Percentiles rank a stretch among this genome's conserved stretches.
phyloP scores from a whole-genome alignment of 2,797 vertebrate genomes.

The Pampus argenteus region DNA sequence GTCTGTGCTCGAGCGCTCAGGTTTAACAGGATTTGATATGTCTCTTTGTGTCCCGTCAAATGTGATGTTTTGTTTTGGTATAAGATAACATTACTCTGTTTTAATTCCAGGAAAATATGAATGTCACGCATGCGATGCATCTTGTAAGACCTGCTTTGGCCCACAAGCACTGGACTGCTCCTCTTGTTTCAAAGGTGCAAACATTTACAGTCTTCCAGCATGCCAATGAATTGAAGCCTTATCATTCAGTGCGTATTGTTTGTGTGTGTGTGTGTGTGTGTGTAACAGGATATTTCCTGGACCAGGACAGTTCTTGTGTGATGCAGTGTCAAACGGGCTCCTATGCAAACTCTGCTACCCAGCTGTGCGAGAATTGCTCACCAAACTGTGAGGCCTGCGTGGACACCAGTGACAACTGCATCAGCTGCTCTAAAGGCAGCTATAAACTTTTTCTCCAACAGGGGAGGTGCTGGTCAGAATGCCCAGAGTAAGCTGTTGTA shows the following conservation, averaged over 20 bases:
- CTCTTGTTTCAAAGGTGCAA: conserved; percentile 78
- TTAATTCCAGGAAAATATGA: conserved; percentile 66
- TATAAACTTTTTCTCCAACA: conserved; percentile 83
- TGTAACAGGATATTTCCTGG: conserved; percentile 81
- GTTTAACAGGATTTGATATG: background rate
- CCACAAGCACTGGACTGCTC: conserved; percentile 81
- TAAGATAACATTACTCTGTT: background rate
- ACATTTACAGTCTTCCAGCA: background rate
- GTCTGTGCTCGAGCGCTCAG: background rate
- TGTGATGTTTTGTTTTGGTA: background rate
- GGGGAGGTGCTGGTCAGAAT: conserved; percentile 85
- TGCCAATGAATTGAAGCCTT: accelerated
- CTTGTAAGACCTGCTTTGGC: conserved; percentile 83
- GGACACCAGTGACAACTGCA: conserved; percentile 78
- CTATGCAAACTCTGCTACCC: conserved; percentile 78
- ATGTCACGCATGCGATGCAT: conserved; percentile 74
- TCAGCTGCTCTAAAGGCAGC: conserved; percentile 80
- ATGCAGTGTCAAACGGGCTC: conserved; percentile 77
- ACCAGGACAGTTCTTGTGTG: conserved; percentile 84
- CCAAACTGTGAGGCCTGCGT: conserved; percentile 84
- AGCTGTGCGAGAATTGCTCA: conserved; percentile 85
- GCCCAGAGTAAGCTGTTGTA: conserved; percentile 84
- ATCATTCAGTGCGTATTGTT: accelerated
- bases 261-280: conserved; percentile 10
- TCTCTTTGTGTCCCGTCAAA: background rate